phyloP scores from a whole-genome alignment of 2,888 invertebrate species.

The Epicampocera succincta region DNA sequence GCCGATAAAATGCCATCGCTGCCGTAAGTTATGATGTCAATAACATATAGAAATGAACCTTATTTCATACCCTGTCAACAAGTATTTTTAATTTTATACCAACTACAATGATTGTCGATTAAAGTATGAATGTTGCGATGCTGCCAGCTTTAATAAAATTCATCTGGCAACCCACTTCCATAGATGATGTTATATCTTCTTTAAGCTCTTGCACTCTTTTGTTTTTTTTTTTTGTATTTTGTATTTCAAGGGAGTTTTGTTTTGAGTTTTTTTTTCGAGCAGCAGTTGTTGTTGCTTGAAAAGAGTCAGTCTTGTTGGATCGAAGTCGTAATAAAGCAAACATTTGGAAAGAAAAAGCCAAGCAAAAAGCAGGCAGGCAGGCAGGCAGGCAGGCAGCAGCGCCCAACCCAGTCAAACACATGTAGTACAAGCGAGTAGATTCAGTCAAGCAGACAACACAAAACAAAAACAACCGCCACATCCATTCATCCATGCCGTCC shows the following conservation, averaged over 20 bases:
- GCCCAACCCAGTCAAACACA: constrained; percentile 15
- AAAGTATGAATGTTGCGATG: too few species aligned
- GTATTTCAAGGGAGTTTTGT: constrained; percentile 43
- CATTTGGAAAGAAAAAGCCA: constrained; percentile 34
- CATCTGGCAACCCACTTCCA: constrained; percentile 6
- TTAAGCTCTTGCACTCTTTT: constrained; percentile 33
- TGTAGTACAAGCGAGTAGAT: constrained; percentile 23
- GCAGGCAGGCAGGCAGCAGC: constrained; percentile 14
- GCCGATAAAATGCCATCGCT: too few species aligned
- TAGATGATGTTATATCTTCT: constrained; percentile 1
- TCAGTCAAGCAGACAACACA: constrained; percentile 48
- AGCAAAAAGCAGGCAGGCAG: constrained; percentile 28
- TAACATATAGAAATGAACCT: too few species aligned
- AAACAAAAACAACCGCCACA: constrained; percentile 56
- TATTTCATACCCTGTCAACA: too few species aligned
- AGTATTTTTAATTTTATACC: too few species aligned
- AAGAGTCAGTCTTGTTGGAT: constrained; percentile 38
- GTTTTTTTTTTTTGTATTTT: too few species aligned
- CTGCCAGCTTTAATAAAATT: too few species aligned
- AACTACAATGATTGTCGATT: too few species aligned
- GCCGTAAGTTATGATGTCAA: too few species aligned
- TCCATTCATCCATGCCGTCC: constrained; percentile 71
- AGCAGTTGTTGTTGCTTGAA: constrained; percentile 14
- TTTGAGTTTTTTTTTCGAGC: constrained; percentile 17
- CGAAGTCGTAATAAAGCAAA: constrained; percentile 44